A percentile compares a stretch with the other conserved stretches of the same genome.
These are phyloP conservation scores for Stratiomys singularior DNA, from an alignment of 2,888 invertebrate genomes.

Conservation along the genomic window DNA sequence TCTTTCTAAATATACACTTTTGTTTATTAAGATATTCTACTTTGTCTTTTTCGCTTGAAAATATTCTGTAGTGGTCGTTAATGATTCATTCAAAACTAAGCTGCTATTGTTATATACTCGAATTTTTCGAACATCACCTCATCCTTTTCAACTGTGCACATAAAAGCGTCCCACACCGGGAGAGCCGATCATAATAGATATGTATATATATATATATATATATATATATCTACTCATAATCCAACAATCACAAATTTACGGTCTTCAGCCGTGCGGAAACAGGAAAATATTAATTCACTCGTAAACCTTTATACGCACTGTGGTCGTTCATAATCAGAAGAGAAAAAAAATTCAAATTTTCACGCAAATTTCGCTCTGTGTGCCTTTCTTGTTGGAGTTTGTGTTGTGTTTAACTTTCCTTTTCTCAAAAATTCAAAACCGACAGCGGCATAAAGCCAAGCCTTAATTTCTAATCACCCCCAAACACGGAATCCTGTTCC, in stretches of 20 bases:
- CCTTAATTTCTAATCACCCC: not conserved
- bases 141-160: too few species aligned
- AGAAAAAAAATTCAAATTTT: not conserved
- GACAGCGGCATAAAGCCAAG: not conserved
- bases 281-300: slow-evolving; percentile 24
- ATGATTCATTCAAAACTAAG: too few species aligned
- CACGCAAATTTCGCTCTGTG: not conserved
- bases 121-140: too few species aligned
- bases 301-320: not conserved
- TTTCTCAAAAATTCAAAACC: not conserved
- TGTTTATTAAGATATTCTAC: too few species aligned
- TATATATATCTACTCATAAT: not conserved
- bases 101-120: too few species aligned
- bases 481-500: not conserved
- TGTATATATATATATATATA: too few species aligned
- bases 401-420: not conserved
- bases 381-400: not conserved
- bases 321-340: not conserved
- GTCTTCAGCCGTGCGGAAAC: slow-evolving; percentile 13
- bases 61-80: too few species aligned
- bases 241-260: not conserved
- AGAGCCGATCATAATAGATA: too few species aligned
- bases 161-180: too few species aligned
- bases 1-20: too few species aligned
- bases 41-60: too few species aligned